These are phyloP conservation scores for Notamacropus eugenii DNA, from an alignment of 2,797 vertebrate species.

Conservation along the genomic window DNA sequence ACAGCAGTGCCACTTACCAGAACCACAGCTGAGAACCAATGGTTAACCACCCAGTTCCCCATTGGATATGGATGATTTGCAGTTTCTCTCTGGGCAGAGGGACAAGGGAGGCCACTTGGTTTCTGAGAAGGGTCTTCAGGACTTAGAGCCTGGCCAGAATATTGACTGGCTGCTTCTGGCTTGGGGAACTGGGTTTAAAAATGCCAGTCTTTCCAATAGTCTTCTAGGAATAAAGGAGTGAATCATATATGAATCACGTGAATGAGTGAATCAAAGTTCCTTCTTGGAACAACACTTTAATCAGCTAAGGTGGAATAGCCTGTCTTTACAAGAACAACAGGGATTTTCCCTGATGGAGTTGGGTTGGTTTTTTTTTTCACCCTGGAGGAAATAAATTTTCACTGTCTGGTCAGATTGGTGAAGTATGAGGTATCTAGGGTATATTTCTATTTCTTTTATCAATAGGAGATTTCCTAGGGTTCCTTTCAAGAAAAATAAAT, in stretches of 20 bases:
- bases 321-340: background rate
- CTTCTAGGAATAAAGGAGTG: slow-evolving; percentile 29
- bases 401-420: slow-evolving; percentile 40
- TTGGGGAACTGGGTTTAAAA: slow-evolving; percentile 38
- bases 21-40: slow-evolving; percentile 89
- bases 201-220: slow-evolving; percentile 12
- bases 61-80: slow-evolving; percentile 79
- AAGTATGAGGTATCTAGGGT: background rate
- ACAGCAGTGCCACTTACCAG: slow-evolving; percentile 85
- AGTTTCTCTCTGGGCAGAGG: slow-evolving; percentile 16
- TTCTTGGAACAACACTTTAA: slow-evolving; percentile 49
- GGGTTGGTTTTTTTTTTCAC: background rate
- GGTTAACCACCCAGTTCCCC: slow-evolving; percentile 92
- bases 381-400: slow-evolving; percentile 45
- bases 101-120: slow-evolving; percentile 24
- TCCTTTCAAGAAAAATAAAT: slow-evolving; percentile 36
- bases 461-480: slow-evolving; percentile 11
- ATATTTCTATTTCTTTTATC: background rate
- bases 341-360: slow-evolving; percentile 78
- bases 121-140: slow-evolving; percentile 26
- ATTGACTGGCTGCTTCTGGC: slow-evolving; percentile 9
- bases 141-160: background rate
- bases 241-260: background rate
- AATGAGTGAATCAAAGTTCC: slow-evolving; percentile 40
- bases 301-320: slow-evolving; percentile 47